Base-by-base conservation (phyloP, 2,888 invertebrate species). In the Crematogaster levior region DNA sequence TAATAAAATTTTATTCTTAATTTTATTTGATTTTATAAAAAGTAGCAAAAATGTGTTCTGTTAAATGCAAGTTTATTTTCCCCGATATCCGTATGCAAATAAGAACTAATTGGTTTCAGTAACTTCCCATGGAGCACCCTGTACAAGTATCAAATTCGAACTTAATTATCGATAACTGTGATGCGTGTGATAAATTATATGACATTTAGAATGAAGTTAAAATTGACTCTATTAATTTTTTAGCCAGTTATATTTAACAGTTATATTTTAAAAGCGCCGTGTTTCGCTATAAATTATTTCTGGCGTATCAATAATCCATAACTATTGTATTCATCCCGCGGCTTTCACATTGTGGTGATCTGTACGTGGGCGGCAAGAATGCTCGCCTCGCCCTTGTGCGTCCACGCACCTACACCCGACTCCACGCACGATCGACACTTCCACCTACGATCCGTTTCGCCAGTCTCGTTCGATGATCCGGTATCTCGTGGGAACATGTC, bases 401-500 rank as follows among this genome's bases (percentile, higher is more conserved):
- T 34, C 21, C 10, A 53, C 40, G 65, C 80, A 72, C 61, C 56
- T 40, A 85, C 51, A 75, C 61, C 18, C 27, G 15, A 72, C 12
- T n/a, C 66, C 40, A 58, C 72, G 72, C 73, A 73, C 81, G 81
- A 83, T 86, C 74, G 80, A 56, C 56, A 48, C 74, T 68, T 84
- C 60, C 86, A 81, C 70, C 56, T 70, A 86, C 84, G 74, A 86
- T 48, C 18, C 75, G 60, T 66, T 70, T 68, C 40, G 66, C 60
- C 72, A 70, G 74, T 86, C 84, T 61, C 60, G 83, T 74, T 74
- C 60, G 60, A 46, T 24, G 53, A 79, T 73, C 34, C 73, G 80
- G 46, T 81, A 81, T 75, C 82, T 72, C 80, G 75, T 84, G 87
- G 79, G 77, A 87, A 84, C 65, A 70, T 27, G 75, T 51, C 51